Conservation (phyloP, 2,888 invertebrate species). For the Aquatica leii region DNA sequence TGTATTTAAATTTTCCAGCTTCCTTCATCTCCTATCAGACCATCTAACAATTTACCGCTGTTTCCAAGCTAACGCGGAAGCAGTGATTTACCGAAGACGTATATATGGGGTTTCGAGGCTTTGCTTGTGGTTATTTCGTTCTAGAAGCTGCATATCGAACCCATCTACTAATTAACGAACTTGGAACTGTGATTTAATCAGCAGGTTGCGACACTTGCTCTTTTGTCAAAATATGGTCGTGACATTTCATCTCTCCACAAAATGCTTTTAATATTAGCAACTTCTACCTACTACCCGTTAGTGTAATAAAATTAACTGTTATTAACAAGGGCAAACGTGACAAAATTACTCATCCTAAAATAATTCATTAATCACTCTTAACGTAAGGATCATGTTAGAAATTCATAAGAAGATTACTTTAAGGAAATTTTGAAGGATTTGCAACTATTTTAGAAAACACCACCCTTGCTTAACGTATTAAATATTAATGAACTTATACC, state of each 20-base stretch:
- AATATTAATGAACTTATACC: too few relatives aligned
- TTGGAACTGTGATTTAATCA: slow-evolving; percentile 32
- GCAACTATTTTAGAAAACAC: not conserved
- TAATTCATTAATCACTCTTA: slow-evolving; percentile 7
- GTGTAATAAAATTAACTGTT: not conserved
- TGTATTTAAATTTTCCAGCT: slow-evolving; percentile 32
- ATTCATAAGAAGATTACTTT: slow-evolving; percentile 6
- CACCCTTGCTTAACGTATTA: too few relatives aligned
- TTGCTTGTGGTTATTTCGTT: slow-evolving; percentile 19
- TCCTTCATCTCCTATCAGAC: slow-evolving; percentile 31
- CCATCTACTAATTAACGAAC: slow-evolving; percentile 36
- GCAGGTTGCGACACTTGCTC: slow-evolving; percentile 33
- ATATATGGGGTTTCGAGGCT: slow-evolving; percentile 21
- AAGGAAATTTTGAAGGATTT: not conserved
- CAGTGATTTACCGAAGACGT: slow-evolving; percentile 32
- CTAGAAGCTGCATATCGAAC: slow-evolving; percentile 27
- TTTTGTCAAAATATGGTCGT: slow-evolving; percentile 35
- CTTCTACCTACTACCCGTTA: slow-evolving; percentile 12
- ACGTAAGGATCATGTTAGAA: slow-evolving; percentile 6
- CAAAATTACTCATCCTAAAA: slow-evolving; percentile 3
- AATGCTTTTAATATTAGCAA: slow-evolving; percentile 36
- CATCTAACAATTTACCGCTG: slow-evolving; percentile 34
- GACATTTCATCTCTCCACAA: slow-evolving; percentile 45
- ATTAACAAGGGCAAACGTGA: not conserved
- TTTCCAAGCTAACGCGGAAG: slow-evolving; percentile 32